Base-by-base conservation (phyloP, 2,888 invertebrate genomes). In the Macaria notata region DNA sequence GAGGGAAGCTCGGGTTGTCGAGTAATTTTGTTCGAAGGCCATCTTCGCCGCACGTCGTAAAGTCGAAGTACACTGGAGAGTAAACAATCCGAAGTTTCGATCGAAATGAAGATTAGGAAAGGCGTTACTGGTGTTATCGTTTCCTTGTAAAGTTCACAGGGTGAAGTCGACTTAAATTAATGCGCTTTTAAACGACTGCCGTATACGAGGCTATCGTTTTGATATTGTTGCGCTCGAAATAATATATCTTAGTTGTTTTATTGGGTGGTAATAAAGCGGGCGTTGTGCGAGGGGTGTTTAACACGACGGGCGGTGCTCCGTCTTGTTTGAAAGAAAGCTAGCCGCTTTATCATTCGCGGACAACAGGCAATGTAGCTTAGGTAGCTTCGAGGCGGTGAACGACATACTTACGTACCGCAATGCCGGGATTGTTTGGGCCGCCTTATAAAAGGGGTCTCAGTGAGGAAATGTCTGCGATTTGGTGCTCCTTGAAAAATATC, bases 301-400 rank as follows among this genome's bases (percentile, higher is more conserved):
- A 74, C 71, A 72, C 64, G 67, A 64, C 64, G 63, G 64, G 66
- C 58, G 67, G 58, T 70, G 67, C 63, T 66, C 59, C 60, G 74
- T 71, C 76, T 70, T 76, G 75, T 76, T 70, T 66, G 65, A 72
- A 77, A 78, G 74, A 80, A 79, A 78, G 79, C 81, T 77, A 73
- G 75, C 76, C 80, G 76, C 81, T 88, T 88, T 89, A 83, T 89
- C 89, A 82, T 81, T 80, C 73, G 81, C 73, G 86, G 81, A 83
- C 89, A 87, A 83, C 79, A 79, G 77, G 76, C 78, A 74, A 74
- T 74, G 66, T 75, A 78, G 80, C 83, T 87, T 86, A 85, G 75
- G 73, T 72, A 72, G 81, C 79, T 81, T 70, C 73, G 70, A 71
- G 62, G 69, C 72, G 69, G 72, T 66, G 72, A 78, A 79, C 74